Percentiles rank a stretch among this genome's conserved stretches.
These are phyloP conservation scores for Myotis davidii DNA, from an alignment of 2,113 vertebrate species.

Conservation along the genomic window DNA sequence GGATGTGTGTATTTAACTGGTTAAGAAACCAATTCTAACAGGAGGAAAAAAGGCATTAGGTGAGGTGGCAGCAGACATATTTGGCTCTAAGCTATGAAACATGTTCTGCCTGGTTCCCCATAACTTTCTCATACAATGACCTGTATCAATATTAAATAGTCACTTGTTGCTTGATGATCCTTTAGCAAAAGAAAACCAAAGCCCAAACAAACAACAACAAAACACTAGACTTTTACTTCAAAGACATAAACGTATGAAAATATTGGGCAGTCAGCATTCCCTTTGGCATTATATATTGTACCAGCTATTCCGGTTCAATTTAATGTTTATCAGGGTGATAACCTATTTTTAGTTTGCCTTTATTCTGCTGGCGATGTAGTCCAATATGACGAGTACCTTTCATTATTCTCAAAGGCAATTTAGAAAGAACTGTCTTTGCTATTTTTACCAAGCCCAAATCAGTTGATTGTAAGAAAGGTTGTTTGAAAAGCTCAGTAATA, in stretches of 20 bases:
- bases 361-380: neutral
- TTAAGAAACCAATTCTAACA: neutral
- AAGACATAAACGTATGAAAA: neutral
- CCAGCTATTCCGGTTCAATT: neutral
- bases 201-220: neutral
- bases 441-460: conserved; percentile 55
- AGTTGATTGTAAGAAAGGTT: conserved; percentile 60
- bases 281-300: neutral
- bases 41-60: neutral
- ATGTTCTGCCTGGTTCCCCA: neutral
- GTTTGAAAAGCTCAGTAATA: conserved; percentile 65
- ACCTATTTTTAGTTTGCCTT: neutral
- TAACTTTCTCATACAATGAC: neutral
- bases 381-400: conserved; percentile 9
- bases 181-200: conserved; percentile 7
- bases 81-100: neutral
- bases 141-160: neutral
- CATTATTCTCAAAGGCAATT: conserved; percentile 63
- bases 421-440: conserved; percentile 39
- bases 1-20: neutral
- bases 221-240: neutral
- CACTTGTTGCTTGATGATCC: neutral
- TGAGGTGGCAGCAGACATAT: neutral
- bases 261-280: neutral
- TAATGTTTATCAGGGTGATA: neutral